phyloP scores from a whole-genome alignment of 2,888 invertebrate species.

The Dioctria rufipes region DNA sequence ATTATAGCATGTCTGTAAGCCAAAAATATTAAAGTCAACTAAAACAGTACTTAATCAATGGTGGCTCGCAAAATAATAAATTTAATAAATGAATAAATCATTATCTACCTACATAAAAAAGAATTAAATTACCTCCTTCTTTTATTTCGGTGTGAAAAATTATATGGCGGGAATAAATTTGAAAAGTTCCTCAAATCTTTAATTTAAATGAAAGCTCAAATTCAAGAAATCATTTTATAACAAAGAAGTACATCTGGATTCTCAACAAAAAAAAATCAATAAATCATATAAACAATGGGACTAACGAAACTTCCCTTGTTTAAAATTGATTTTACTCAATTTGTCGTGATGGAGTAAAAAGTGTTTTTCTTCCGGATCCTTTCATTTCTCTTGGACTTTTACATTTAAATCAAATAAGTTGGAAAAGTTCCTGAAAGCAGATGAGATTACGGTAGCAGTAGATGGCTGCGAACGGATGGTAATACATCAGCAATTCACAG shows the following conservation, averaged over 20 bases:
- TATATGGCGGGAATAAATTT: too few relatives aligned
- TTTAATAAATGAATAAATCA: too few relatives aligned
- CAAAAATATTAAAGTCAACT: too few relatives aligned
- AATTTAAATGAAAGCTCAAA: constrained; percentile 16
- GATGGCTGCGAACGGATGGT: constrained; percentile 27
- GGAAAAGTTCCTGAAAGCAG: constrained; percentile 40
- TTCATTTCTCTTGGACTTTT: constrained; percentile 23
- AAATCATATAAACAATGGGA: constrained; percentile 45
- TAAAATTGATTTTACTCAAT: constrained; percentile 51
- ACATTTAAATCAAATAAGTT: constrained; percentile 29
- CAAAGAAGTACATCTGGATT: constrained; percentile 16
- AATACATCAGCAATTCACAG: constrained; percentile 50
- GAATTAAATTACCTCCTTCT: too few relatives aligned
- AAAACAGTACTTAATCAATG: too few relatives aligned
- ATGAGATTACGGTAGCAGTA: constrained; percentile 39
- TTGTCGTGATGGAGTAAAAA: constrained; percentile 49
- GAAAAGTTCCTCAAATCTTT: neutral
- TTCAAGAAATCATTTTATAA: constrained; percentile 32
- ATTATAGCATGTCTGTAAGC: too few relatives aligned
- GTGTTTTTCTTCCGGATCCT: constrained; percentile 40
- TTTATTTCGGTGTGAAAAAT: too few relatives aligned
- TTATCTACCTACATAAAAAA: too few relatives aligned
- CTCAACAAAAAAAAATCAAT: constrained; percentile 22
- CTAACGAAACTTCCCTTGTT: constrained; percentile 20
- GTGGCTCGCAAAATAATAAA: too few relatives aligned